Conservation (phyloP, 2,113 vertebrate species). For the Apodemus sylvaticus region DNA sequence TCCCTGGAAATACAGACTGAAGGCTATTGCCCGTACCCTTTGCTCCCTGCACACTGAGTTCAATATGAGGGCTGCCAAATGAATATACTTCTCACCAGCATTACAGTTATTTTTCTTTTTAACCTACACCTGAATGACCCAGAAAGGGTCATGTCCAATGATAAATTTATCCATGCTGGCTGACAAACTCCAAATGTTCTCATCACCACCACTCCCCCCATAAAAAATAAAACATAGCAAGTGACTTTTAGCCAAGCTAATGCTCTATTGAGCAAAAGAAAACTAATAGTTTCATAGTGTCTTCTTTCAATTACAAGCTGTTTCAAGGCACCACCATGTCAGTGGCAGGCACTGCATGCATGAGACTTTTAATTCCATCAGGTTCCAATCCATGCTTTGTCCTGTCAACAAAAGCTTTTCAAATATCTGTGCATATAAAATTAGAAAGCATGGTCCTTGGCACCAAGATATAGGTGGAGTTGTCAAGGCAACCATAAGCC, state of each 20-base stretch:
- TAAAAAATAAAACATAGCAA: neutral
- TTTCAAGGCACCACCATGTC: neutral
- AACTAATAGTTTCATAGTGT: conserved; percentile 11
- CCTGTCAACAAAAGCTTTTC: neutral
- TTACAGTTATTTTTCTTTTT: conserved; percentile 71
- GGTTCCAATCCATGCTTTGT: neutral
- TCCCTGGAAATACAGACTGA: conserved; percentile 41
- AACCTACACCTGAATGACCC: conserved; percentile 71
- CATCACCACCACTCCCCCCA: neutral
- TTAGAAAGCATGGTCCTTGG: neutral
- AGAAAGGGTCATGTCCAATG: conserved; percentile 52
- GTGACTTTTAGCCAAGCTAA: neutral
- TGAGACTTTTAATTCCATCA: neutral
- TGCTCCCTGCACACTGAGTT: conserved; percentile 36
- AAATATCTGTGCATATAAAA: neutral
- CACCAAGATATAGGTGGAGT: neutral
- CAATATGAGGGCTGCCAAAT: conserved; percentile 36
- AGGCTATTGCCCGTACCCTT: conserved; percentile 17
- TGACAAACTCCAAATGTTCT: conserved; percentile 51
- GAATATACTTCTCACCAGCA: conserved; percentile 34
- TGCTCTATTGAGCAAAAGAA: conserved; percentile 45
- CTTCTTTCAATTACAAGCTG: conserved; percentile 19
- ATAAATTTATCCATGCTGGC: conserved; percentile 51
- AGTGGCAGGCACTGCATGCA: neutral
- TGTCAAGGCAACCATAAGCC: neutral